Evolutionary conservation across 2,797 vertebrate species (phyloP).

Genomic region (Sebastes reedi): DNA sequence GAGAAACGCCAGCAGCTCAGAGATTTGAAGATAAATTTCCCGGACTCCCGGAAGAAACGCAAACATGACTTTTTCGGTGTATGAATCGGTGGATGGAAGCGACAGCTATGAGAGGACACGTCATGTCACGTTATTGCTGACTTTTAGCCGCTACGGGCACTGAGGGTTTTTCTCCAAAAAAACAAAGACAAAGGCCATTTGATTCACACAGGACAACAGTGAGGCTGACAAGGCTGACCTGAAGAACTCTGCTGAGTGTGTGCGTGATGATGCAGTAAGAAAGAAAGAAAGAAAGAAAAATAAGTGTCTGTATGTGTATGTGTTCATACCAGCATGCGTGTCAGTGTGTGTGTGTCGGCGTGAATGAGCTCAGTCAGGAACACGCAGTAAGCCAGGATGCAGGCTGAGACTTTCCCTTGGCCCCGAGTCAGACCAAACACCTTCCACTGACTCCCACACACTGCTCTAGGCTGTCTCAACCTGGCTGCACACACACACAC

Average conservation of each 20-base stretch:
- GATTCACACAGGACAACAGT: not conserved
- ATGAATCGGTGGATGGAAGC: not conserved
- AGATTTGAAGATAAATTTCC: constrained; percentile 16
- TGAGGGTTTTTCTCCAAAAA: not conserved
- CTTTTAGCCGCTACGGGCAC: not conserved
- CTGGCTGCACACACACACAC: not conserved
- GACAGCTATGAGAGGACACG: constrained; percentile 13
- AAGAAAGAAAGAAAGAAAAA: not conserved
- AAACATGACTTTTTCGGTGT: not conserved
- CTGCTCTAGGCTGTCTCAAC: constrained; percentile 26
- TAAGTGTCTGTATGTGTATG: not conserved
- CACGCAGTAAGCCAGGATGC: constrained; percentile 30
- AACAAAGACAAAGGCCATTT: constrained; percentile 1
- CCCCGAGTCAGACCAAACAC: constrained; percentile 47
- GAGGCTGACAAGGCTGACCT: constrained; percentile 3
- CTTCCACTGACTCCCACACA: constrained; percentile 44
- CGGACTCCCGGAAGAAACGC: not conserved
- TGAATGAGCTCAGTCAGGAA: constrained; percentile 38
- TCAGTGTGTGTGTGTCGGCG: not conserved
- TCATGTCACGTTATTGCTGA: not conserved
- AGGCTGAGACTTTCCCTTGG: constrained; percentile 49
- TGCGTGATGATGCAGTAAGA: not conserved
- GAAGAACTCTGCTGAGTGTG: not conserved
- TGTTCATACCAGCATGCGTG: not conserved
- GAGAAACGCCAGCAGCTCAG: constrained; percentile 5